These are phyloP conservation scores for Teleogryllus oceanicus DNA, from an alignment of 2,888 invertebrate genomes.

Conservation along the genomic window DNA sequence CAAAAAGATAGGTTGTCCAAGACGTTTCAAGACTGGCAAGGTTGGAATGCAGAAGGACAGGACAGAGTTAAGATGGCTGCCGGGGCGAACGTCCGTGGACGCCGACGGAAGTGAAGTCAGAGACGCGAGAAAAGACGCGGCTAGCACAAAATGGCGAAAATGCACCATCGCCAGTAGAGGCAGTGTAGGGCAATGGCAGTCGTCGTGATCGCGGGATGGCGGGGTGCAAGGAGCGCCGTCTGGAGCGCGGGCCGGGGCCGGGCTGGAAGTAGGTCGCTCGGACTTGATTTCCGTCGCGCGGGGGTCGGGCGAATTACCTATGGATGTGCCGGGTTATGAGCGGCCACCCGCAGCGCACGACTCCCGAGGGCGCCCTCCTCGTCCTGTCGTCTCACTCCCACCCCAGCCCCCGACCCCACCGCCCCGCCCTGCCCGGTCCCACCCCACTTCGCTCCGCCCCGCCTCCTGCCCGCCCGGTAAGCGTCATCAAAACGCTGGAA, in stretches of 20 bases:
- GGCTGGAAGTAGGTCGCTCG: not conserved
- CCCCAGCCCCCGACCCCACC: not conserved
- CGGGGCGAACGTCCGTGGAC: too few relatives aligned
- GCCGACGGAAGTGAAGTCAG: too few relatives aligned
- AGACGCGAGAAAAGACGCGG: too few relatives aligned
- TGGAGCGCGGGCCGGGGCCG: not conserved
- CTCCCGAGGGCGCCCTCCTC: not conserved
- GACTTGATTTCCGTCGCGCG: not conserved
- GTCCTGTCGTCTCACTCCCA: not conserved
- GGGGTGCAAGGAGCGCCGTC: not conserved
- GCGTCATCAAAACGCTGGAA: conserved; percentile 7
- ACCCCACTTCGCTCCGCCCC: too few relatives aligned
- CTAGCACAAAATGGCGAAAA: too few relatives aligned
- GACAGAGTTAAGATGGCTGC: too few relatives aligned
- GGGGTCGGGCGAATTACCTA: not conserved
- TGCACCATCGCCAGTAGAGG: not conserved
- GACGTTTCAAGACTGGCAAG: not conserved
- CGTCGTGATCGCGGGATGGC: not conserved
- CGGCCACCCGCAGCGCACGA: not conserved
- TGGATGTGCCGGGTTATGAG: not conserved
- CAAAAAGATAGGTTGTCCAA: too few relatives aligned
- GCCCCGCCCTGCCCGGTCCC: too few relatives aligned
- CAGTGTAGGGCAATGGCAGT: not conserved
- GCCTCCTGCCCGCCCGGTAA: not conserved
- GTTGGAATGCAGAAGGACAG: not conserved